Evolutionary conservation across 2,797 vertebrate genomes (phyloP).

Genomic region (Dipus sagitta): DNA sequence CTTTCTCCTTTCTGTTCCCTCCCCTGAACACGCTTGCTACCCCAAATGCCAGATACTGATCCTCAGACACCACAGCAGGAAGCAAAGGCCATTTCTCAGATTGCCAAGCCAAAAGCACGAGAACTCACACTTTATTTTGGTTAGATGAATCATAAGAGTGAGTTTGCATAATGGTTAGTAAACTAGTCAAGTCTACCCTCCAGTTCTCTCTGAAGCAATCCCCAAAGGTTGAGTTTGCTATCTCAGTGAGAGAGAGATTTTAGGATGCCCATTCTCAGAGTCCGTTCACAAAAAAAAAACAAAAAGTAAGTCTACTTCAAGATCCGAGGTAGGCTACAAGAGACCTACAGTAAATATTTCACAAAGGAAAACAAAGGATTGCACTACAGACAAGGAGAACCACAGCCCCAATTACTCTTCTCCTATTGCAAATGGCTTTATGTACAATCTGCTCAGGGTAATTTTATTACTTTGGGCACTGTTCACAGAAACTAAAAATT

Average conservation of each 20-base stretch:
- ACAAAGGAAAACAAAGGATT: constrained; percentile 70
- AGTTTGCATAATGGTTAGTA: neutral
- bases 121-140: neutral
- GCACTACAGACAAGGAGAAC: neutral
- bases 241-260: neutral
- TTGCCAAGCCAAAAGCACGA: neutral
- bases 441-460: constrained; percentile 36
- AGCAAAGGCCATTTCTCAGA: neutral
- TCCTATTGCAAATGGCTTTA: constrained; percentile 2
- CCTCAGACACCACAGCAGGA: neutral
- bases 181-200: neutral
- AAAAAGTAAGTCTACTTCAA: neutral
- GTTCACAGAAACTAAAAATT: constrained; percentile 60
- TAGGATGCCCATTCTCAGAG: neutral
- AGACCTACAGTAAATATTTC: constrained; percentile 16
- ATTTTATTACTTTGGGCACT: constrained; percentile 66
- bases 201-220: neutral
- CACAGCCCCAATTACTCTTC: neutral
- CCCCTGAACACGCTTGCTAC: rapidly evolving
- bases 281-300: neutral
- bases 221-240: neutral
- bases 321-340: neutral
- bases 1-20: neutral
- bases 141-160: neutral
- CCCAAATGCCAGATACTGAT: neutral